These are phyloP conservation scores for Philereme transversata DNA, from an alignment of 2,888 invertebrate genomes.

Conservation along the genomic window DNA sequence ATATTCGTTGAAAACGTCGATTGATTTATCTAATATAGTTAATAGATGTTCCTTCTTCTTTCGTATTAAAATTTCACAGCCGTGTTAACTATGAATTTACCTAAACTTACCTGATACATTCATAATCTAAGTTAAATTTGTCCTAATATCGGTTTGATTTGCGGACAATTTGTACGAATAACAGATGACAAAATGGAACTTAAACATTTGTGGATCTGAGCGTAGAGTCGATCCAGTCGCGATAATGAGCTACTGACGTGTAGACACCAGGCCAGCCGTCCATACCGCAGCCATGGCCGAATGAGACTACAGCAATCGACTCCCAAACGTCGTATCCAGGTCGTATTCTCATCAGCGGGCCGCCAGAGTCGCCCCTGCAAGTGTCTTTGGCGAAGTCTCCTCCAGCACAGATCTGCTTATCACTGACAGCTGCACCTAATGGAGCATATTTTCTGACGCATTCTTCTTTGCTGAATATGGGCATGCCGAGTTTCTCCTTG, in stretches of 20 bases:
- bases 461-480: conserved; percentile 77
- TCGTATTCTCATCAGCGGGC: conserved; percentile 87
- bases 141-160: background rate
- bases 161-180: conserved; percentile 4
- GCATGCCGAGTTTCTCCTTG: conserved; percentile 86
- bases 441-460: conserved; percentile 80
- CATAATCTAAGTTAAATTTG: background rate
- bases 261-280: conserved; percentile 88
- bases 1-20: no score
- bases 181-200: conserved; percentile 12
- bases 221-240: conserved; percentile 84
- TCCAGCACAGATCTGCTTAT: conserved; percentile 88
- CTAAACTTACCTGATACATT: no score
- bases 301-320: conserved; percentile 86
- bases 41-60: no score
- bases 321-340: conserved; percentile 82
- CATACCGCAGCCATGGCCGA: conserved; percentile 86
- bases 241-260: conserved; percentile 84
- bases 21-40: background rate
- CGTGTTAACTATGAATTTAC: no score
- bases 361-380: conserved; percentile 90
- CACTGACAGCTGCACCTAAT: conserved; percentile 75
- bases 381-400: conserved; percentile 87
- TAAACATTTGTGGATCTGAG: conserved; percentile 59
- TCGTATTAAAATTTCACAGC: no score